Evolutionary conservation across 2,113 vertebrate genomes (phyloP).

Genomic region (Corythoichthys intestinalis): DNA sequence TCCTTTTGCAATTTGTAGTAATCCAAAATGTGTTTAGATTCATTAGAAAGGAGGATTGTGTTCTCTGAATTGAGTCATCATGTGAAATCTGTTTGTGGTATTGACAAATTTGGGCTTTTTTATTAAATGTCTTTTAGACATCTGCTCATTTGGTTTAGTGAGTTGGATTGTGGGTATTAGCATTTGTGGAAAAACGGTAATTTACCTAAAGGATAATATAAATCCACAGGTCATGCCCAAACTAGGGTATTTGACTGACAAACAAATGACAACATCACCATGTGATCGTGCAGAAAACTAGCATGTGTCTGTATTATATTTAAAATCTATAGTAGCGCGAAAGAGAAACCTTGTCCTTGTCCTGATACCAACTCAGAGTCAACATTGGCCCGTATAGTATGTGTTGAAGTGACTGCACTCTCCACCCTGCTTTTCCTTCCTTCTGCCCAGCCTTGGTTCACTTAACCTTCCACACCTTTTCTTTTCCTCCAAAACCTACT

Average conservation of each 20-base stretch:
- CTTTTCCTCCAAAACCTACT: constrained; percentile 26
- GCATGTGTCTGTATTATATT: background rate
- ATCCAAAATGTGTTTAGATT: too few species aligned
- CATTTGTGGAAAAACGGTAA: too few species aligned
- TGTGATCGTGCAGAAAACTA: background rate
- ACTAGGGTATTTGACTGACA: background rate
- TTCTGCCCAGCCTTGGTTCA: constrained; percentile 9
- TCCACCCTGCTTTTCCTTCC: background rate
- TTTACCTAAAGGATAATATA: background rate
- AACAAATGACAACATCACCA: background rate
- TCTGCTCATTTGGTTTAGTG: too few species aligned
- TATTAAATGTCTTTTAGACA: too few species aligned
- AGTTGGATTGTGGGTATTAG: too few species aligned
- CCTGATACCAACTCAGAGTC: background rate
- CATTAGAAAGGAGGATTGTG: too few species aligned
- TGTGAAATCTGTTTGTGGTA: too few species aligned
- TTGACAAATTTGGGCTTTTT: too few species aligned
- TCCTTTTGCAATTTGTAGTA: too few species aligned
- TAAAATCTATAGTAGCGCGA: background rate
- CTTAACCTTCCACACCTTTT: constrained; percentile 7
- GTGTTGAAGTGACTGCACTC: constrained; percentile 24
- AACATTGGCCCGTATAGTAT: background rate
- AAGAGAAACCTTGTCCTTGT: background rate
- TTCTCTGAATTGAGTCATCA: too few species aligned
- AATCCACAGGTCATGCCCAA: background rate